Evolutionary conservation across 2,113 vertebrate genomes (phyloP).

Genomic region (Drymodes brunneopygia): DNA sequence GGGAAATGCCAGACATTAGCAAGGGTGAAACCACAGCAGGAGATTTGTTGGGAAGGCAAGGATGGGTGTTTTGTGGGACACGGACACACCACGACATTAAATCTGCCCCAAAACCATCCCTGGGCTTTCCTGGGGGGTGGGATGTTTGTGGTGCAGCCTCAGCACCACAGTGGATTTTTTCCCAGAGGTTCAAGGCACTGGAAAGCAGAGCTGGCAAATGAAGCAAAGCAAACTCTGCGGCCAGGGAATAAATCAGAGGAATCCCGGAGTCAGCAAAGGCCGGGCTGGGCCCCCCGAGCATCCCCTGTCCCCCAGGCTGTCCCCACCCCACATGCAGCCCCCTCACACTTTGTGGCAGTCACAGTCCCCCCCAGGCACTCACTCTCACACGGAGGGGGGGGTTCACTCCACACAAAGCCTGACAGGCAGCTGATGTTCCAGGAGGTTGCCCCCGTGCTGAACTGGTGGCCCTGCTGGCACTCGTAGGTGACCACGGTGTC

Average conservation of each 20-base stretch:
- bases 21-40: background rate
- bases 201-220: background rate
- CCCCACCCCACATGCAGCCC: accelerated
- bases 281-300: background rate
- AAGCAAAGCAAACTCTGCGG: background rate
- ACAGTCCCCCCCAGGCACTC: background rate
- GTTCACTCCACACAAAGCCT: background rate
- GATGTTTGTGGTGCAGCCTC: background rate
- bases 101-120: background rate
- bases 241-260: background rate
- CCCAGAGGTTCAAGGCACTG: background rate
- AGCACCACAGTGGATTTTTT: background rate
- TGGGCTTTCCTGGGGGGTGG: accelerated
- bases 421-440: background rate
- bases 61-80: background rate
- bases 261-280: background rate
- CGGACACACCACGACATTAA: accelerated
- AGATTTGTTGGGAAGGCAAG: background rate
- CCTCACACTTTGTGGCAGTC: accelerated
- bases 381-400: background rate
- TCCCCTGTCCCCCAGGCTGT: background rate
- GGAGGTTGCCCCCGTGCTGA: background rate
- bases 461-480: background rate
- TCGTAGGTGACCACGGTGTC: background rate
- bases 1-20: background rate